phyloP scores from a whole-genome alignment of 1,140 invertebrate species.

The Megalonaias nervosa region DNA sequence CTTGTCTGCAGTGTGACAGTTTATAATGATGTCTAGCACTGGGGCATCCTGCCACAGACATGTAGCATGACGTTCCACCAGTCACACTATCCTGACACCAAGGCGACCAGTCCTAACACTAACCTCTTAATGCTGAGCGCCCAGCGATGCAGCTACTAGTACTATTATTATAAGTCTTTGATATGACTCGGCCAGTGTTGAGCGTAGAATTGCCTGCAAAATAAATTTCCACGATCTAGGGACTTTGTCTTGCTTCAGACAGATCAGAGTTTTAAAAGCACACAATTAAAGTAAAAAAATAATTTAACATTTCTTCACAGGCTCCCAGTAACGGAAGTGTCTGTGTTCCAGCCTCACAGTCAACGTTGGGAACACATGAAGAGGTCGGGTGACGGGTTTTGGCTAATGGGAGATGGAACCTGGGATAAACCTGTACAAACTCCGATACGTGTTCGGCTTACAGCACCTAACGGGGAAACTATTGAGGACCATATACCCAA shows the following conservation, averaged over 20 bases:
- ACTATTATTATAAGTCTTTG: too few relatives aligned
- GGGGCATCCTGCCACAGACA: too few relatives aligned
- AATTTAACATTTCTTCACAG: constrained; percentile 21
- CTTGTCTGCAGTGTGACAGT: too few relatives aligned
- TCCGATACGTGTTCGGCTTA: constrained; percentile 46
- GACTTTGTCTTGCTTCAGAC: background rate
- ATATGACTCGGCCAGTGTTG: background rate
- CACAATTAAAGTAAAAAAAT: background rate
- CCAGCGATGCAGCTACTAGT: too few relatives aligned
- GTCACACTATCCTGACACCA: too few relatives aligned
- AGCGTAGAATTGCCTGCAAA: constrained; percentile 6
- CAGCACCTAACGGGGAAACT: constrained; percentile 48
- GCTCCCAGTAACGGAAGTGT: constrained; percentile 50
- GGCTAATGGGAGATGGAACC: constrained; percentile 37
- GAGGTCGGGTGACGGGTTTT: constrained; percentile 53
- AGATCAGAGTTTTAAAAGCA: background rate
- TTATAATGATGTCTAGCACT: too few relatives aligned
- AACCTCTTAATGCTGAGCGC: too few relatives aligned
- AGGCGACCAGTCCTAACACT: too few relatives aligned
- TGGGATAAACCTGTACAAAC: constrained; percentile 40
- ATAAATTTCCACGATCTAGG: background rate
- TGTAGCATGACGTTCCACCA: too few relatives aligned
- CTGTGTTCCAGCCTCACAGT: constrained; percentile 38
- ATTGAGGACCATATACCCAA: constrained; percentile 41
- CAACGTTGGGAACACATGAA: constrained; percentile 35